These are phyloP conservation scores for Aotus griseimembra DNA, from an alignment of 2,797 vertebrate species.

Conservation along the genomic window DNA sequence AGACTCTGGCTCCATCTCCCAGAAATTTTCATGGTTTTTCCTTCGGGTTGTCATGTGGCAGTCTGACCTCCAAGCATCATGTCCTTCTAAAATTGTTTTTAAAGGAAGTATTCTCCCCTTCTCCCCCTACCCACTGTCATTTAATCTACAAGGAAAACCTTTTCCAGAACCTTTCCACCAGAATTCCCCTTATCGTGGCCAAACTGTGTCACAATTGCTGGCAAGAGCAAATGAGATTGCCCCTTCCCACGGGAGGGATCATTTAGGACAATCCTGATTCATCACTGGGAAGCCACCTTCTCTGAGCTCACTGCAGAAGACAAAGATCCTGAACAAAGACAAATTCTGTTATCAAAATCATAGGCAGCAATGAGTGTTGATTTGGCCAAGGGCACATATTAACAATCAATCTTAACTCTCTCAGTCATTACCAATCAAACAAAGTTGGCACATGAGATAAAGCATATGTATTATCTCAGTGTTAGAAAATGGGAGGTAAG, in stretches of 20 bases:
- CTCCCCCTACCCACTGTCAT: neutral
- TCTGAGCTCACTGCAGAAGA: neutral
- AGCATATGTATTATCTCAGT: neutral
- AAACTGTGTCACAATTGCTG: neutral
- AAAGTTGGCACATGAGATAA: neutral
- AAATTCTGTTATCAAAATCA: slow-evolving; percentile 9
- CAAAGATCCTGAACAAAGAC: neutral
- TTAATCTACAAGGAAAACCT: neutral
- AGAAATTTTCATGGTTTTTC: neutral
- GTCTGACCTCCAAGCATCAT: neutral
- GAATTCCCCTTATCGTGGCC: neutral
- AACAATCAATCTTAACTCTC: neutral
- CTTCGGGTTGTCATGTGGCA: neutral
- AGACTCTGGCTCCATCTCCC: neutral
- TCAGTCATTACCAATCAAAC: neutral
- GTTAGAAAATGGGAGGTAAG: neutral
- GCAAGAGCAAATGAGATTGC: neutral
- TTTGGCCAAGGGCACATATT: neutral
- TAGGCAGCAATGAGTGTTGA: neutral
- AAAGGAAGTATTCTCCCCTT: neutral
- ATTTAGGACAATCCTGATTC: neutral
- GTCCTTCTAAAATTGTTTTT: neutral
- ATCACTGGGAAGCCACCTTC: neutral
- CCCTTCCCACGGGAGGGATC: neutral
- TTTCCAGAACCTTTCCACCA: neutral